Conservation (phyloP, 2,113 vertebrate genomes). For the Gambusia holbrooki region DNA sequence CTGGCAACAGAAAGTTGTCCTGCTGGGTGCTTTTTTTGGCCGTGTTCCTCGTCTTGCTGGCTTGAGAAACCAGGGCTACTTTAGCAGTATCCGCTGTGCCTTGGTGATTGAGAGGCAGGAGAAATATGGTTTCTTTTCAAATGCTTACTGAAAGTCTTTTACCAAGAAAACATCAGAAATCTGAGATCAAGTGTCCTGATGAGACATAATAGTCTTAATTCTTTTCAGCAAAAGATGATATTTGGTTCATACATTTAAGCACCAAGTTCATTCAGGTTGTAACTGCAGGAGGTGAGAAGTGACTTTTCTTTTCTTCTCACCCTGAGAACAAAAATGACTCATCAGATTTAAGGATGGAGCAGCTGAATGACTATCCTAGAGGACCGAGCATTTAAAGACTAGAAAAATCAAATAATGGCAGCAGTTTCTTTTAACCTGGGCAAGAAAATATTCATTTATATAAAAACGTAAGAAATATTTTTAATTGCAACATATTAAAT, state of each 20-base stretch:
- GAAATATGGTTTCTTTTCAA: constrained; percentile 51
- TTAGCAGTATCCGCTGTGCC: constrained; percentile 41
- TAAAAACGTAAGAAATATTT: not conserved
- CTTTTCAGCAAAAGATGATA: constrained; percentile 48
- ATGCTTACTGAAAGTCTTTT: constrained; percentile 34
- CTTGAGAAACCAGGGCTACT: constrained; percentile 59
- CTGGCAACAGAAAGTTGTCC: constrained; percentile 7
- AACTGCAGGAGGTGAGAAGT: constrained; percentile 15
- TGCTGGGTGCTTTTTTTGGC: constrained; percentile 20
- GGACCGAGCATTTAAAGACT: not conserved
- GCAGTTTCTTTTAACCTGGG: not conserved
- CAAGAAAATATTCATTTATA: not conserved
- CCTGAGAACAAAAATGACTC: constrained; percentile 27
- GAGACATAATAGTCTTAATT: constrained; percentile 65
- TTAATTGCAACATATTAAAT: no score
- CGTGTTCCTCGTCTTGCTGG: constrained; percentile 26
- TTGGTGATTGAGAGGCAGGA: constrained; percentile 48
- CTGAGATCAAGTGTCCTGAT: constrained; percentile 42
- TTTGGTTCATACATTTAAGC: constrained; percentile 49
- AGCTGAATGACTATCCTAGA: constrained; percentile 17
- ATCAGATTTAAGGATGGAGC: not conserved
- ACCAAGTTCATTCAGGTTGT: constrained; percentile 42
- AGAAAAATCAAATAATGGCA: not conserved
- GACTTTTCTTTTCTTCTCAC: constrained; percentile 21
- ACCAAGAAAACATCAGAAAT: constrained; percentile 38